Percentiles rank a stretch among this genome's conserved stretches.
phyloP scores from a whole-genome alignment of 2,797 vertebrate species.

The Amphiprion clarkii region DNA sequence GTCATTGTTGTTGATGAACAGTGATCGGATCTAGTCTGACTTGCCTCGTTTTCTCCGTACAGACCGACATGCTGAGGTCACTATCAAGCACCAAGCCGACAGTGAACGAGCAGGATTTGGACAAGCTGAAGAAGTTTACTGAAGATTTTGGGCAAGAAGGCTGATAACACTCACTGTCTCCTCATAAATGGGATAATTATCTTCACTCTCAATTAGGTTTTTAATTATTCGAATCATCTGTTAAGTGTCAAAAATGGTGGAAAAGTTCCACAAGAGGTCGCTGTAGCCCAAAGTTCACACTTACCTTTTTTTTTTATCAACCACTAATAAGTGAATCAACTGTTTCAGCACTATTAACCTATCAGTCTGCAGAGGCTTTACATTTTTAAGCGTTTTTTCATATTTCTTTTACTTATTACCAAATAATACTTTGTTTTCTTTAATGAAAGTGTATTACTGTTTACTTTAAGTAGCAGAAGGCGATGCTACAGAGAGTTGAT shows the following conservation, averaged over 20 bases:
- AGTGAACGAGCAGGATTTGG: conserved; percentile 94
- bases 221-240: conserved; percentile 6
- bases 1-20: background rate
- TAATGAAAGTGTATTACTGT: background rate
- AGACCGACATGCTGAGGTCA: conserved; percentile 93
- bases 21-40: conserved; percentile 1
- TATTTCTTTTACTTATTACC: background rate
- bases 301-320: background rate
- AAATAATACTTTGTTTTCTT: conserved; percentile 1
- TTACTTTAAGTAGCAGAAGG: background rate
- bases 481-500: background rate
- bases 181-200: background rate
- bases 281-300: background rate
- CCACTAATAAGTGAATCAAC: background rate
- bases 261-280: background rate
- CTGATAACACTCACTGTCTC: conserved; percentile 66
- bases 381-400: conserved; percentile 7
- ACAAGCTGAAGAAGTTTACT: conserved; percentile 94
- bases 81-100: conserved; percentile 91
- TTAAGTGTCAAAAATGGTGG: background rate
- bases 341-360: conserved; percentile 6
- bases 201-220: conserved; percentile 14
- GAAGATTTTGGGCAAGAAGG: conserved; percentile 98
- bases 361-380: conserved; percentile 4
- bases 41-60: conserved; percentile 20